Conservation (phyloP, 2,113 vertebrate species). For the Prionailurus viverrinus region DNA sequence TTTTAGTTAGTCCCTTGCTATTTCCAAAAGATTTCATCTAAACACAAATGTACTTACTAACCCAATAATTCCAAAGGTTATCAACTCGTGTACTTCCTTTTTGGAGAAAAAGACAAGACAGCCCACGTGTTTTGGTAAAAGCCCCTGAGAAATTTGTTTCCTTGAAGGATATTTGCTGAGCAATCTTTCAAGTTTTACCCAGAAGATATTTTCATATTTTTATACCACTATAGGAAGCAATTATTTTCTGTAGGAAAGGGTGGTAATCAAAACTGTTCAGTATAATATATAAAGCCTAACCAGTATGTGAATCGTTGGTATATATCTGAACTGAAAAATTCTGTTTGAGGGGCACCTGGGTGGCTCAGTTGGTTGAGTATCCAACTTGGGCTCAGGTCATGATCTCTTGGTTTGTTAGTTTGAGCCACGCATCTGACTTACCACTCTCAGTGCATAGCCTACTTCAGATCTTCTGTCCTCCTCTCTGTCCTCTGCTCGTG, state of each 20-base stretch:
- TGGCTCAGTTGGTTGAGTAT: too few species aligned
- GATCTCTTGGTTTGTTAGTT: too few species aligned
- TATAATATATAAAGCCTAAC: neutral
- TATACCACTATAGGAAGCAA: conserved; percentile 22
- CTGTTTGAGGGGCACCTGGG: neutral
- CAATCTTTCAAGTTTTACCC: conserved; percentile 48
- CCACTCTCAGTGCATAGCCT: too few species aligned
- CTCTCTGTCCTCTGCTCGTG: too few species aligned
- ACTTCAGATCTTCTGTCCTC: too few species aligned
- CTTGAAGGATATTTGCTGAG: conserved; percentile 23
- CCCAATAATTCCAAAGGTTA: neutral
- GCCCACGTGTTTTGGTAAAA: neutral
- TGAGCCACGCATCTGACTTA: too few species aligned
- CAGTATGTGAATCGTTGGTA: neutral
- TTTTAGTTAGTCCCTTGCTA: neutral
- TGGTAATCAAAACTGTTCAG: neutral
- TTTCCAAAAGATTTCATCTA: conserved; percentile 62
- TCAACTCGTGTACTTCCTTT: neutral
- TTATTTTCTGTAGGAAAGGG: conserved; percentile 2
- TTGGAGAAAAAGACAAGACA: conserved; percentile 20
- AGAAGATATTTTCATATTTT: conserved; percentile 18
- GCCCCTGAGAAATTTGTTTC: neutral
- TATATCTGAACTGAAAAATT: conserved; percentile 27
- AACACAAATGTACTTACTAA: neutral
- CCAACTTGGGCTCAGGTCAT: too few species aligned